phyloP scores from a whole-genome alignment of 2,113 vertebrate genomes.

The Forbesichthys papilliferus region DNA sequence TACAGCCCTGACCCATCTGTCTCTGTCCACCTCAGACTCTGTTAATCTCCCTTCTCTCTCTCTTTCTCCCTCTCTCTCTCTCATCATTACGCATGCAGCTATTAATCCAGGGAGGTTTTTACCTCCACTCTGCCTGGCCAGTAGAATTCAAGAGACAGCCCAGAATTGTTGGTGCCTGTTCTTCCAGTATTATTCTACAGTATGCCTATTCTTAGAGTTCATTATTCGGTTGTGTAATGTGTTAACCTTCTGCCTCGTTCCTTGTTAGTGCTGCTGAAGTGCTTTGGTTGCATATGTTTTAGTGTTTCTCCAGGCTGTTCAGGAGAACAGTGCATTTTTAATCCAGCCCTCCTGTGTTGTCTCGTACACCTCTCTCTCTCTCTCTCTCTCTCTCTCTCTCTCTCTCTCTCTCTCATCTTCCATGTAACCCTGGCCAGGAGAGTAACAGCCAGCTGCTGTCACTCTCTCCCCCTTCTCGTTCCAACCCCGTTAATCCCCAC shows the following conservation, averaged over 20 bases:
- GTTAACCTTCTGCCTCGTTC: conserved; percentile 27
- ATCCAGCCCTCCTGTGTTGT: neutral
- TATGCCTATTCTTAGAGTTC: neutral
- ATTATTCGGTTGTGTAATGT: neutral
- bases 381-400: conserved; percentile 10
- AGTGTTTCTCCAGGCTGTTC: conserved; percentile 33
- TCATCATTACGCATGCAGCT: conserved; percentile 43
- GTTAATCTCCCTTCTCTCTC: conserved; percentile 45
- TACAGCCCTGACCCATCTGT: conserved; percentile 53
- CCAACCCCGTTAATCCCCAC: no score
- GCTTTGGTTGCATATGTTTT: conserved; percentile 4
- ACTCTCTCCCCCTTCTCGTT: neutral
- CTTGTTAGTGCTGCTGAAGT: conserved; percentile 8
- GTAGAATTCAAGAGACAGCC: neutral
- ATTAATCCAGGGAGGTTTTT: conserved; percentile 33
- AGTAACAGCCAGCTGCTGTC: conserved; percentile 49
- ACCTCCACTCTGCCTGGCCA: conserved; percentile 5
- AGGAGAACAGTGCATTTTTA: conserved; percentile 3
- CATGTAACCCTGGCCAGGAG: neutral
- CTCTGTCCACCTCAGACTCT: conserved; percentile 42
- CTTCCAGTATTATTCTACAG: neutral
- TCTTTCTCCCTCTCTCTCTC: conserved; percentile 28
- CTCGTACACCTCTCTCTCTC: neutral
- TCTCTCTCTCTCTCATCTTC: conserved; percentile 14
- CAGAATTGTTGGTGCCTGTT: neutral